phyloP scores from a whole-genome alignment of 2,113 vertebrate genomes.

The Daboia siamensis region DNA sequence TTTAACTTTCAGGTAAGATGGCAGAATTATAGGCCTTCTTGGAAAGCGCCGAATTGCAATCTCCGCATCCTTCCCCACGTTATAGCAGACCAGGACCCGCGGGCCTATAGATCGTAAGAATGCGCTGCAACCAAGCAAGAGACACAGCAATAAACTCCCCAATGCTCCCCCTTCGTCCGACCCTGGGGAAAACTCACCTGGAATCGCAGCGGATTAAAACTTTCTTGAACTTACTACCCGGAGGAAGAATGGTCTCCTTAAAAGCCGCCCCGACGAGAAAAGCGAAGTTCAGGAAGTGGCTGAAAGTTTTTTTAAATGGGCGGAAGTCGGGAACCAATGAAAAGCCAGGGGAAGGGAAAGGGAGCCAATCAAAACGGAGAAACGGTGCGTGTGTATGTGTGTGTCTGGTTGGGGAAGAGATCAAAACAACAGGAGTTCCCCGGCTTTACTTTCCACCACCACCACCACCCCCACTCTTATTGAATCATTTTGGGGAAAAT shows the following conservation, averaged over 20 bases:
- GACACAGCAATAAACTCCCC: neutral
- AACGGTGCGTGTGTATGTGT: neutral
- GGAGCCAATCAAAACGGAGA: neutral
- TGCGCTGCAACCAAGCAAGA: neutral
- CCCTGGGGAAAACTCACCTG: neutral
- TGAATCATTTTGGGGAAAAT: neutral
- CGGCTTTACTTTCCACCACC: neutral
- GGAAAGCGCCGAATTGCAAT: neutral
- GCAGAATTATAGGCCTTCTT: neutral
- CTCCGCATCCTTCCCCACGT: neutral
- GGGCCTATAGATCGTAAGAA: neutral
- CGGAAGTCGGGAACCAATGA: slow-evolving; percentile 7
- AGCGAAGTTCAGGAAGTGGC: neutral
- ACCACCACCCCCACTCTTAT: no score
- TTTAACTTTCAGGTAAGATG: neutral
- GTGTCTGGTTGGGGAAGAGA: neutral
- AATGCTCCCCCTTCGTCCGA: neutral
- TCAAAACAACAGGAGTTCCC: neutral
- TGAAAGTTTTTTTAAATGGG: neutral
- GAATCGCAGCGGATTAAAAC: neutral
- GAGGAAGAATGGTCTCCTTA: neutral
- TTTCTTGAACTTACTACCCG: no score
- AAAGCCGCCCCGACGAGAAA: neutral
- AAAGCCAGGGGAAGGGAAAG: neutral
- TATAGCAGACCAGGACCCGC: neutral